A percentile compares a stretch with the other conserved stretches of the same genome.
phyloP scores from a whole-genome alignment of 2,888 invertebrate genomes.

The Ectemnius continuus region DNA sequence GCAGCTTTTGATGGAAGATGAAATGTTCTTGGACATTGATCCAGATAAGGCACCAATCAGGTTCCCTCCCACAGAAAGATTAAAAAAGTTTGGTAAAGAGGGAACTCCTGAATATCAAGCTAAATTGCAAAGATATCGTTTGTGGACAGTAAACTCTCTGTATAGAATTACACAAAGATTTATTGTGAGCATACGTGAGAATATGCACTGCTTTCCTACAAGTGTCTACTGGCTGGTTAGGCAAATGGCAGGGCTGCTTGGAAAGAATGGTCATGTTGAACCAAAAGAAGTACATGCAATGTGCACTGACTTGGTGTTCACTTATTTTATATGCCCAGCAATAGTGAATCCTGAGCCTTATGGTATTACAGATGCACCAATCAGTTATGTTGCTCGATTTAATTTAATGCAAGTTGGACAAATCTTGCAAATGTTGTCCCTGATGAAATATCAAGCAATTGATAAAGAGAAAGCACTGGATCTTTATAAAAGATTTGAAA shows the following conservation, averaged over 20 bases:
- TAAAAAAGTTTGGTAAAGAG: constrained; percentile 88
- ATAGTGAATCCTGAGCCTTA: constrained; percentile 97
- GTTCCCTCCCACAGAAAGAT: constrained; percentile 79
- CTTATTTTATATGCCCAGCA: constrained; percentile 96
- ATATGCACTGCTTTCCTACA: constrained; percentile 94
- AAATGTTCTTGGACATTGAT: constrained; percentile 94
- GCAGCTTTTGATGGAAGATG: constrained; percentile 93
- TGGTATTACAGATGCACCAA: constrained; percentile 95
- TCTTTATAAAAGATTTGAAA: constrained; percentile 89
- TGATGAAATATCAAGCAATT: constrained; percentile 90
- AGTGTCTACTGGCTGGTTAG: constrained; percentile 94
- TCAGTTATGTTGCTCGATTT: constrained; percentile 93
- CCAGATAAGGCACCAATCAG: constrained; percentile 88
- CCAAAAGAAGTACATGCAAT: constrained; percentile 84
- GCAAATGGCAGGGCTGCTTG: constrained; percentile 87
- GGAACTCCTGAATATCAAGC: constrained; percentile 86
- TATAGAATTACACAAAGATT: constrained; percentile 89
- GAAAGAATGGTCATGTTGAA: constrained; percentile 81
- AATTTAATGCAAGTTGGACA: constrained; percentile 95
- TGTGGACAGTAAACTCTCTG: constrained; percentile 88
- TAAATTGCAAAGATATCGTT: constrained; percentile 88
- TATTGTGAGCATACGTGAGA: constrained; percentile 88
- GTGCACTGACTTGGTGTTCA: constrained; percentile 95
- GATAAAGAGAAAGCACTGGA: constrained; percentile 84
- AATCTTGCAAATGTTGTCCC: constrained; percentile 93